phyloP scores from a whole-genome alignment of 2,113 vertebrate genomes.

The Platysternon megacephalum region DNA sequence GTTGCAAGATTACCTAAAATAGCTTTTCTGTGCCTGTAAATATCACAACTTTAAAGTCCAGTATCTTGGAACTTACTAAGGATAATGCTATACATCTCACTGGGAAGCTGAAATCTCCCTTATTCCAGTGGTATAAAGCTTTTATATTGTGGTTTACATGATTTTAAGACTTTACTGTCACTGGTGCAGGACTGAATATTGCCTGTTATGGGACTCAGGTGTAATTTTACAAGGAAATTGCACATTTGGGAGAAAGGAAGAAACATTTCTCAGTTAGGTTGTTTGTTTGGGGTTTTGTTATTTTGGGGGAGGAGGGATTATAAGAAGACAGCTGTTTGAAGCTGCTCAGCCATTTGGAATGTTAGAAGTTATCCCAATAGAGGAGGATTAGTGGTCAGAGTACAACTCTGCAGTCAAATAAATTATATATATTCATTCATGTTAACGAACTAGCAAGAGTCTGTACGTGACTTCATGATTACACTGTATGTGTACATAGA shows the following conservation, averaged over 20 bases:
- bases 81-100: neutral
- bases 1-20: constrained; percentile 26
- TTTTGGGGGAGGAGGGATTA: neutral
- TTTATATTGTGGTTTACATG: constrained; percentile 39
- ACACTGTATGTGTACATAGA: neutral
- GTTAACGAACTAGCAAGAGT: neutral
- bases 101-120: constrained; percentile 30
- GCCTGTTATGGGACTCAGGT: neutral
- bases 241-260: neutral
- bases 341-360: constrained; percentile 26
- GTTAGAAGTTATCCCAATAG: constrained; percentile 24
- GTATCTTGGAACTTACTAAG: neutral
- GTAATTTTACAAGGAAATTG: constrained; percentile 47
- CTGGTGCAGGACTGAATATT: constrained; percentile 49
- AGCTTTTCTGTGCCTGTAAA: constrained; percentile 20
- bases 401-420: constrained; percentile 7
- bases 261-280: constrained; percentile 22
- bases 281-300: constrained; percentile 12
- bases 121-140: constrained; percentile 31
- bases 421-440: neutral
- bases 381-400: neutral
- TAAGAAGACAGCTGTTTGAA: neutral
- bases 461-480: neutral
- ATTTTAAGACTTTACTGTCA: neutral
- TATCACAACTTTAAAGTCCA: neutral